Base-by-base conservation (phyloP, 1,140 invertebrate genomes). In the Brachionus paranguensis region DNA sequence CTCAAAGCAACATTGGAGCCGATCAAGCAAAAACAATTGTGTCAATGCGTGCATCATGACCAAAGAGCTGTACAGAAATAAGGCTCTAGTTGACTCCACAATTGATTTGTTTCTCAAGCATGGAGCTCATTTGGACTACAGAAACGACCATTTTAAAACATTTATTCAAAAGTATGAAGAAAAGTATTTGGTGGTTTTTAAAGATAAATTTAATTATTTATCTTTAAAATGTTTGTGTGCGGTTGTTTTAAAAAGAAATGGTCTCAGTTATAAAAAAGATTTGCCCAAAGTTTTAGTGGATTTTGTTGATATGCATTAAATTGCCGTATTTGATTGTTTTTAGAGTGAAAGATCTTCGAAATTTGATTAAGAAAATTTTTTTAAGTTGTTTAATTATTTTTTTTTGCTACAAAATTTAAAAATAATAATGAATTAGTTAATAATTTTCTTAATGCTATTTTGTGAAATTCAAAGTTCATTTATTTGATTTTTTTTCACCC, bases 221-320 rank as follows among this genome's bases (percentile, higher is more conserved):
- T 33, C 53, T 41, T 68, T 81, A 43, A 64, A 81, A 68, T 81
- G 78, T 64, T 68, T 81, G 10, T 81, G 33, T 68, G 78, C 78
- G 5, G 20, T 20, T 10, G 53, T 27, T 3, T 24, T 81, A 12
- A 68, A 60, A 20, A 29, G 37, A 20, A 33, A 33, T 47, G 14
- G 65, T 5, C 14, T 64, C 3, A 1, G 3, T 10, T 79, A 79
- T 20, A 20, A 81, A 60, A 43, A 41, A 41, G 1, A 68, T 37
- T 45, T 81, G 29, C 78, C 78, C 7, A 60, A 81, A 45, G 14
- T 14, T 41, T 68, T 81, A 37, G 53, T 68, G 10, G 53, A 81
- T 29, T 81, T 81, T 81, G 78, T 81, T 12, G 78, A 81, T 43
- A 24, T 24, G 12, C 78, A 81, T 41, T 81, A 50, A 47, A 12